Base-by-base conservation (phyloP, 1,140 invertebrate species). In the Augochlora pura region DNA sequence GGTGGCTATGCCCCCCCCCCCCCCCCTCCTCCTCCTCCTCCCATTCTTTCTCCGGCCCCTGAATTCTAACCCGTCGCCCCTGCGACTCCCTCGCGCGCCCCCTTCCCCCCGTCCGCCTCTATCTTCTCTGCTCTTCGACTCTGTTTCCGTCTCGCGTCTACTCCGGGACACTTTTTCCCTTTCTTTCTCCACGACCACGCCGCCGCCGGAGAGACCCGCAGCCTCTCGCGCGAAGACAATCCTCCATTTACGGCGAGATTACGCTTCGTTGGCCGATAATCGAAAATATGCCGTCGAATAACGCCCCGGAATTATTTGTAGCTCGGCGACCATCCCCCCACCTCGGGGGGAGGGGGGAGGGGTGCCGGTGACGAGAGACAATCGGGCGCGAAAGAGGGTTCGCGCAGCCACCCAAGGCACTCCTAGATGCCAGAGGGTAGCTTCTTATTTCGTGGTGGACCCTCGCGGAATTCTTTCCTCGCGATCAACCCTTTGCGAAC, bases 201-300 rank as follows among this genome's bases (percentile, higher is more conserved):
- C 52, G 32, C 46, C 67, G 32, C 39, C 73, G 59, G 25, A 63
- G 46, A 81, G 89, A 84, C 88, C 89, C 91, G 88, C 88, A 90
- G 90, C 88, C 89, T 86, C 88, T 91, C 90, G 86, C 85, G 89
- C 89, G 89, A 88, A 89, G 91, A 92, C 90, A 91, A 91, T 92
- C 85, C 91, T 89, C 88, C 91, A 92, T 92, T 92, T 92, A 91
- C 80, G 84, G 80, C 85, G 80, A 88, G 89, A 93, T 93, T 92
- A 93, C 91, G 90, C 91, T 92, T 91, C 89, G 90, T 87, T 91
- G 91, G 87, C 84, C 90, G 90, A 91, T 92, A 91, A 92, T 93
- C 91, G 91, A 93, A 92, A 92, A 92, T 92, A 92, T 92, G 89
- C 90, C 90, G 75, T 86, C 87, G 87, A 91, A 90, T 90, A 91